Evolutionary conservation across 2,888 invertebrate genomes (phyloP), one percentile per base, ranked within the genome.

Genomic region (Daptonema setosum): DNA sequence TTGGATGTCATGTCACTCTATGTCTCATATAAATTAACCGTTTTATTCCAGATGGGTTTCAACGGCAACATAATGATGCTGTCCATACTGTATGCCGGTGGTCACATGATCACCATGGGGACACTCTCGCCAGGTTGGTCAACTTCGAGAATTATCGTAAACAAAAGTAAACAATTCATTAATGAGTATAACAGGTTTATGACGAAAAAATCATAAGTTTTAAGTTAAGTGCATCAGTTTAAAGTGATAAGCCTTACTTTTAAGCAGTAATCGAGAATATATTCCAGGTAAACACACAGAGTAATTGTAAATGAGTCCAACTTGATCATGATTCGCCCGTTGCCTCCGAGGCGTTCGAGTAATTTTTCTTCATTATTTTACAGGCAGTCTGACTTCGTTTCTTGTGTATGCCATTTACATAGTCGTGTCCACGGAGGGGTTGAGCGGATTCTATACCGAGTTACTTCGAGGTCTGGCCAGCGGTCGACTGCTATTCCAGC

Each of bases 401-500:
- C 76, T 93, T 8, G 72, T 91, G 17, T 93, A 93, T 67, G 88
- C 91, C 0, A 1, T 56, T 0, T 91, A 90, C 66, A 85, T 88
- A 22, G 88, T 87, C 17, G 79, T 90, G 30, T 87, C 90, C 45
- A 80, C 91, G 45, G 82, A 83, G 72, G 74, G 74, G n/a, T 69
- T 91, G 11, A 83, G 85, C 51, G 82, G 81, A 63, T 90, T 88
- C 72, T 91, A 90, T 69, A 82, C 87, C 0, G 90, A 90, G 68
- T 70, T 90, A 61, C 90, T 87, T 73, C 83, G 83, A 68, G 87
- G 87, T 0, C 72, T 91, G 1, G 91, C 91, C 0, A 87, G 91
- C 0, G 86, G 86, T 1, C 78, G 81, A 0, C 78, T 88, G 56
- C 75, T 91, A 28, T 90, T 86, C 82, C 81, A 87, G 68, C 79